Base-by-base conservation (phyloP, 2,113 vertebrate genomes). In the Hyla sarda region DNA sequence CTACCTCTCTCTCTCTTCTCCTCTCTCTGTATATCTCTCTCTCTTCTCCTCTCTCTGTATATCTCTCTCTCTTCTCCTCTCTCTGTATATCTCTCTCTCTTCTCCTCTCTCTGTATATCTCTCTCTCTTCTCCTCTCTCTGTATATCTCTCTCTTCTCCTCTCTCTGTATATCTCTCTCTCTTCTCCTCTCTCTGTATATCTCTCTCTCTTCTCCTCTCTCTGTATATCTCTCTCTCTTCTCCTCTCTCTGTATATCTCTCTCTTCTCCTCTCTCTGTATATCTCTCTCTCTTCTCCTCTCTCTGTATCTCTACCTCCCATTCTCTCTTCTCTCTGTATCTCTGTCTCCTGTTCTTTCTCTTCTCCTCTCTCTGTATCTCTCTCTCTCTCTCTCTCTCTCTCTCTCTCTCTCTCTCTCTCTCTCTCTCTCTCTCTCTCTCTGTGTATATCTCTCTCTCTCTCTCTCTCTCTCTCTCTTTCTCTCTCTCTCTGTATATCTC, bases 381-480 rank as follows among this genome's bases (percentile, higher is more conserved):
- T n/a, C n/a, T n/a, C n/a, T n/a, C n/a, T n/a, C n/a, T n/a, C n/a
- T n/a, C n/a, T n/a, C n/a, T n/a, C 47, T 7, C 48, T 25, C 23
- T 16, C n/a, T 45, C 11, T 16, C 72, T 9, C 21, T 41, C 32
- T 58, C 17, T 58, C 54, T 58, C 34, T 11, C 65, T 17, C 13
- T 34, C 25, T 19, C 65, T 34, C 4, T 58, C 56, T 8, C 16
- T n/a, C 8, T 9, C 3, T 12, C 7, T n/a, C n/a, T n/a, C n/a
- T n/a, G n/a, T n/a, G n/a, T n/a, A n/a, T n/a, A n/a, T n/a, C 65
- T 69, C 14, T 34, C 5, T 34, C 65, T 9, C 16, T 8, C 28
- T 3, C 30, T 5, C 28, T 6, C 65, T 0, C 2, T 2, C 16
- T 19, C 30, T 0, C 7, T 0, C 6, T 16, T n/a, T 34, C 11